Base-by-base conservation (phyloP, 2,888 invertebrate species). In the Amphipyra tragopoginis region DNA sequence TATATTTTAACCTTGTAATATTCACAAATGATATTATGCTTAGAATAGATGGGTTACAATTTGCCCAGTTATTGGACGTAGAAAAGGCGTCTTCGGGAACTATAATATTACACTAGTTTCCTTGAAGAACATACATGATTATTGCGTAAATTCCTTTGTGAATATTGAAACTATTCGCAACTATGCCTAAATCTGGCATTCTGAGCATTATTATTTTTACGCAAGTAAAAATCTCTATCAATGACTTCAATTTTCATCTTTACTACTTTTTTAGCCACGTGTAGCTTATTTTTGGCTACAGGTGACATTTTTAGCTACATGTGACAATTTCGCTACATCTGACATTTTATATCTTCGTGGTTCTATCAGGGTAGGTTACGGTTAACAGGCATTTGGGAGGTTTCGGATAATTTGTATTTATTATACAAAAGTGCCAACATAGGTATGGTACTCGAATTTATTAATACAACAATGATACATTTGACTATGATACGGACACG, bases 361-460 rank as follows among this genome's bases (percentile, higher is more conserved):
- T 70, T 54, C 47, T 62, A 66, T 64, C 64, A 73, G 77, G 76
- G 77, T 77, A 58, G 79, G 65, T 70, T 53, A 72, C 44, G 63
- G 70, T 65, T 48, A 56, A 52, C 56, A 56, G 60, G 62, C 55
- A 66, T 65, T 71, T 50, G 61, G 63, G 55, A 53, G 72, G 72
- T 60, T 66, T 72, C 62, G 69, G 64, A 72, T 63, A 45, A 78
- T 53, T 66, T 77, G 55, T 71, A 65, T 44, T 74, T 51, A 60
- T 29, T 60, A 58, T 73, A 53, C 67, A 66, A 68, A 62, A 65
- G 75, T 80, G 82, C 77, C 81, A 81, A 81, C 58, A 52, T 67
- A 39, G 33, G 45, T 47, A 70, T 66, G 82, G 82, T 74, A 81
- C 73, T 75, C 60, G 79, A 79, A 79, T 80, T 77, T 81, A 78